Percentiles rank a stretch among this genome's conserved stretches.
Conservation (phyloP, 2,888 invertebrate genomes). For the Imbricaverruca yamaguchii region DNA sequence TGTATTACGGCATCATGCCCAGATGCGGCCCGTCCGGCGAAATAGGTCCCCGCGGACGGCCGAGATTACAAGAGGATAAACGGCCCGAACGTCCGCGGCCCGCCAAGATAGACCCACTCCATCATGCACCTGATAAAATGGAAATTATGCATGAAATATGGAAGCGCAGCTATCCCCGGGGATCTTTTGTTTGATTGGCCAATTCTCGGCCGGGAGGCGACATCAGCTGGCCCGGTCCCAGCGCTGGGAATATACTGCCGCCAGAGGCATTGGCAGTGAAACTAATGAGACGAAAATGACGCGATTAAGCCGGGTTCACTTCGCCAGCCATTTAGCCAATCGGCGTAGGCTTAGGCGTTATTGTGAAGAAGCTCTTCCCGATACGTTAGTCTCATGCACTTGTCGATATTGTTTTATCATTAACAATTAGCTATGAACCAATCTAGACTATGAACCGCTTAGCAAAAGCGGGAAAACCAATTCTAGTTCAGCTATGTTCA, state of each 20-base stretch:
- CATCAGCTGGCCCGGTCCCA: not conserved
- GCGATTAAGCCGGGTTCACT: not conserved
- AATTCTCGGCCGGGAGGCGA: not conserved
- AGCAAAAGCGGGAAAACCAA: too few relatives aligned
- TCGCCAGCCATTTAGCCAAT: too few relatives aligned
- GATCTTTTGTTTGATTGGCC: conserved; percentile 15
- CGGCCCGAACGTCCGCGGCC: not conserved
- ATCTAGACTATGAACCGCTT: too few relatives aligned
- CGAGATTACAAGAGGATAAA: conserved; percentile 8
- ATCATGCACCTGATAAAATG: conserved; percentile 19
- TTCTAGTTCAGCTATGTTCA: too few relatives aligned
- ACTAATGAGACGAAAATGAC: not conserved
- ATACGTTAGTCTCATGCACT: too few relatives aligned
- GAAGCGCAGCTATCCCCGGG: not conserved
- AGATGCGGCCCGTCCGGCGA: conserved; percentile 2
- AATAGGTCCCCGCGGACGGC: not conserved
- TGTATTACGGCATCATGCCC: not conserved
- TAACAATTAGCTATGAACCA: too few relatives aligned
- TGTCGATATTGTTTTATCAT: too few relatives aligned
- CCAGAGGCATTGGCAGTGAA: not conserved
- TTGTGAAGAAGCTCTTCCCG: too few relatives aligned
- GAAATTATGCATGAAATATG: conserved; percentile 22
- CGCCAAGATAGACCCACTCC: not conserved
- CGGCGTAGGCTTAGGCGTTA: too few relatives aligned
- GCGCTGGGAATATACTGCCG: not conserved